Conservation (phyloP, 2,113 vertebrate species). For the Himantopus leucocephalus region DNA sequence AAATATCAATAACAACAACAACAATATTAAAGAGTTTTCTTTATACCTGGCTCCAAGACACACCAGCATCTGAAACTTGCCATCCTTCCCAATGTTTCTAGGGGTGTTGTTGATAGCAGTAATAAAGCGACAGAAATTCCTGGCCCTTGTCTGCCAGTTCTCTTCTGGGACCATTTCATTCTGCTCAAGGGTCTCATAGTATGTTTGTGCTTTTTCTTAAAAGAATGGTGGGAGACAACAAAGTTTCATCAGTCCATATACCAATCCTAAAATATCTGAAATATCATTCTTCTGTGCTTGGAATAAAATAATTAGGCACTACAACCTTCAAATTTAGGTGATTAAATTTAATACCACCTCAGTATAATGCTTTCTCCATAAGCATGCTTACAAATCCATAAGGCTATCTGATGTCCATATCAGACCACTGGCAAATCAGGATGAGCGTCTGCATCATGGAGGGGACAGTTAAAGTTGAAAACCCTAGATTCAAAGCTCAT, state of each 20-base stretch:
- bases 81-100: conserved; percentile 97
- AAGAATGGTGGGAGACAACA: not conserved
- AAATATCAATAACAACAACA: not conserved
- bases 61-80: conserved; percentile 98
- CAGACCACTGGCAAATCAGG: not conserved
- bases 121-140: conserved; percentile 93
- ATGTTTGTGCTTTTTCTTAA: conserved; percentile 95
- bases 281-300: not conserved
- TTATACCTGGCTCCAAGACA: conserved; percentile 94
- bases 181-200: conserved; percentile 92
- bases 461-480: not conserved
- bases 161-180: conserved; percentile 86
- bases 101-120: conserved; percentile 92
- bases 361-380: not conserved
- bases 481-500: not conserved
- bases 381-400: not conserved
- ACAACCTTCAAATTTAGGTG: not conserved
- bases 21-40: not conserved
- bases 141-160: conserved; percentile 92
- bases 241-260: not conserved
- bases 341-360: not conserved
- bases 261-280: not conserved
- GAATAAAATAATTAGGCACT: not conserved
- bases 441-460: accelerated
- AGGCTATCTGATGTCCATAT: not conserved